Conservation (phyloP, 2,888 invertebrate species). For the Drosophila austrosaltans region DNA sequence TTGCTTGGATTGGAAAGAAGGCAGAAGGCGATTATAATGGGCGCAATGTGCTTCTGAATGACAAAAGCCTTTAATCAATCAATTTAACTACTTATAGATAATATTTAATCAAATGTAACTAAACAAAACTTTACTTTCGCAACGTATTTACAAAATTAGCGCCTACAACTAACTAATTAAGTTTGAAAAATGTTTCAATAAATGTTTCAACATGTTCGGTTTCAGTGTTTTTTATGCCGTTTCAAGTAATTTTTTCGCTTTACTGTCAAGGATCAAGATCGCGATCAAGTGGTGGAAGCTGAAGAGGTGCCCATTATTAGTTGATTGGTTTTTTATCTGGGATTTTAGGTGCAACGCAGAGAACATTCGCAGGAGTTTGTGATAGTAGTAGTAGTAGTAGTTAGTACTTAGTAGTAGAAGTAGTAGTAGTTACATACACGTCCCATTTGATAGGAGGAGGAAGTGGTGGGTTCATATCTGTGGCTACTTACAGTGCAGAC, state of each 20-base stretch:
- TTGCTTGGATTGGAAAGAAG: neutral
- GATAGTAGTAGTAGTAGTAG: constrained; percentile 9
- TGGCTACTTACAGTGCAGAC: constrained; percentile 86
- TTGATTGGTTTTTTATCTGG: constrained; percentile 8
- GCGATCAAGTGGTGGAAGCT: constrained; percentile 23
- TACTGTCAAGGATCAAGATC: constrained; percentile 1
- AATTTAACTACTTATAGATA: constrained; percentile 10
- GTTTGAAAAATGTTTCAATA: neutral
- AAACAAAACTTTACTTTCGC: constrained; percentile 1
- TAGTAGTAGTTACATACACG: constrained; percentile 14
- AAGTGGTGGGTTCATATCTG: constrained; percentile 26
- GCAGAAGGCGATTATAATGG: neutral
- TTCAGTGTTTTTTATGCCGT: constrained; percentile 6
- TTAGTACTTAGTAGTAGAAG: constrained; percentile 5
- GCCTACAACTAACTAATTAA: constrained; percentile 4
- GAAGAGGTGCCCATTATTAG: constrained; percentile 21
- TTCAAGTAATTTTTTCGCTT: neutral
- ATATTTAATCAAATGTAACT: neutral
- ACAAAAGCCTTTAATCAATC: constrained; percentile 10
- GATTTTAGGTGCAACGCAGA: constrained; percentile 33
- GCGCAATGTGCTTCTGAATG: constrained; percentile 3
- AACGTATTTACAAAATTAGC: constrained; percentile 9
- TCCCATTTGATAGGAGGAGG: neutral
- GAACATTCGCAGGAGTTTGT: constrained; percentile 27
- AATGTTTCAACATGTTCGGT: neutral